Base-by-base conservation (phyloP, 2,113 vertebrate genomes). In the Conger conger region DNA sequence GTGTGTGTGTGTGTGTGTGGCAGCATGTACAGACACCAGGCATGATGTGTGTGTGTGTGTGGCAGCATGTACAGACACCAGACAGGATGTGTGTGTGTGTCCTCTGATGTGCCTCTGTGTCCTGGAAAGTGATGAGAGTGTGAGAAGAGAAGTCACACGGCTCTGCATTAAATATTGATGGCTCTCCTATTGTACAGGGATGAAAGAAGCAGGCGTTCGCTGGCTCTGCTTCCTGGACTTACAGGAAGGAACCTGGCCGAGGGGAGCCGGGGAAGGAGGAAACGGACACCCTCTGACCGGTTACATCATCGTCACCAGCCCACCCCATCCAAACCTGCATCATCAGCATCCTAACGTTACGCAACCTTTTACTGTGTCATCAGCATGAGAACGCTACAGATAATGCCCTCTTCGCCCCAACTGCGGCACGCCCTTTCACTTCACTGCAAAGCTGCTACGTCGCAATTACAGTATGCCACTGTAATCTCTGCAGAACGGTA, bases 121-220 rank as follows among this genome's bases (percentile, higher is more conserved):
- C 82, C 40, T 76, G 82, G 82, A 82, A 82, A 68, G 57, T n/a
- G 68, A 63, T 83, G 27, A 30, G 63, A 42, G 40, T 35, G 27
- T 68, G 63, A 83, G 82, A 77, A 68, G 27, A 38, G 40, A 73
- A 73, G 68, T 36, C 40, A 82, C 60, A 42, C 57, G 16, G 82
- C 57, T 57, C 60, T 30, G 37, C 63, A 68, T 83, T 63, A 83
- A 83, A 76, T 73, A 76, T 83, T 42, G 36, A 83, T 35, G 18
- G 23, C n/a, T 20, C 38, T 9, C 30, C 30, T 50, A 50, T 76
- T 42, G 82, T 30, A 23, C 63, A 40, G 27, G n/a, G 63, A 38
- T 42, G 40, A 50, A 37, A n/a, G 37, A 76, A 9, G 20, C 82
- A 35, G n/a, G 40, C 15, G 38, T 35, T 60, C 16, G 40, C 57